Base-by-base conservation (phyloP, 2,888 invertebrate species). In the Trichogramma dendrolimi region DNA sequence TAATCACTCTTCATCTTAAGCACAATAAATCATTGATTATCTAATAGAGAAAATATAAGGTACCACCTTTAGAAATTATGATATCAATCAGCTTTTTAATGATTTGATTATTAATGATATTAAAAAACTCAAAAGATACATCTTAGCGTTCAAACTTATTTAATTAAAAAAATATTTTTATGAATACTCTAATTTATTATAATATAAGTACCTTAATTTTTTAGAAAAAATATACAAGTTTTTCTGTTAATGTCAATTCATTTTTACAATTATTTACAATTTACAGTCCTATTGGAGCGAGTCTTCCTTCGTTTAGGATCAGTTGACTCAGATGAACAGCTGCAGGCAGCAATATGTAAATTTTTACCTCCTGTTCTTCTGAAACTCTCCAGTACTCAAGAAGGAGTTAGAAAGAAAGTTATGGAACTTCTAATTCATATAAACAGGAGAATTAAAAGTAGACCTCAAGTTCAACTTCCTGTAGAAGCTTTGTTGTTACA, bases 341-440 rank as follows among this genome's bases (percentile, higher is more conserved):
- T 96, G 60, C 90, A 95, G 79, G 86, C 85, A 72, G 87, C 89
- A 61, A 85, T 96, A 41, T 85, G 83, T 60, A 88, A 92, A 76
- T 95, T 95, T 78, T 80, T 96, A 59, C 86, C 92, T 40, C 94
- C 95, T 14, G 92, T 95, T 60, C 84, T 96, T 65, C 82, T 94
- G n/a, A 96, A 96, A 81, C 82, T 96, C 55, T 89, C 92, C 51
- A 94, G 94, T 38, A 86, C 88, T 50, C 87, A 93, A 80, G 94
- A 94, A 78, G 88, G 87, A 74, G 94, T 96, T 53, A 80, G 85
- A 41, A 85, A 85, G 56, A 86, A 95, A 88, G 94, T 96, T 10
- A 92, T 96, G 88, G 96, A 96, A 78, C 81, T 96, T 46, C 80
- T 96, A 62, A 90, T 94, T 57, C 96, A 96, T 77, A 88, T 96